Conservation (phyloP, 2,113 vertebrate species). For the Paracyprichromis sp. region DNA sequence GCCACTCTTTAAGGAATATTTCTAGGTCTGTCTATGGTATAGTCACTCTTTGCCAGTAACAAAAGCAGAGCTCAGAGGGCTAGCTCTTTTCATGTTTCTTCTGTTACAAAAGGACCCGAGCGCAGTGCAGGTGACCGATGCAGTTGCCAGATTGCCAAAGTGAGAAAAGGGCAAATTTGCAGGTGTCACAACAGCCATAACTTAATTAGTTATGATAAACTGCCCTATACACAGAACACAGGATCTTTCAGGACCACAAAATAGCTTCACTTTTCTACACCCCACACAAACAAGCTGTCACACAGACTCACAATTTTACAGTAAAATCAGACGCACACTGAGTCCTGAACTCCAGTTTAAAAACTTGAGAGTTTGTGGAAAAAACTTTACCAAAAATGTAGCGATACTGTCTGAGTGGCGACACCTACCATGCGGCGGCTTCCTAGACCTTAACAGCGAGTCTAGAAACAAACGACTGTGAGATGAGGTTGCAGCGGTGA, state of each 20-base stretch:
- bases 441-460: background rate
- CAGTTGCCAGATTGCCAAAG: background rate
- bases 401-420: background rate
- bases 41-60: background rate
- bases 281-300: background rate
- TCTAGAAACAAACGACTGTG: background rate
- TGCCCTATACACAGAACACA: no score
- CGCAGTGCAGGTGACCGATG: background rate
- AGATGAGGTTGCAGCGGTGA: background rate
- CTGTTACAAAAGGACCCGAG: background rate
- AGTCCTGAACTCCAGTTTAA: background rate
- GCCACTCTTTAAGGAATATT: slow-evolving; percentile 10
- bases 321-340: background rate
- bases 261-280: background rate
- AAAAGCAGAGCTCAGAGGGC: background rate
- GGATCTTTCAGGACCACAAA: background rate
- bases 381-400: background rate
- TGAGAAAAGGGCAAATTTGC: background rate
- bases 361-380: background rate
- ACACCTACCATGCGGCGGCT: background rate
- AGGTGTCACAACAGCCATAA: background rate
- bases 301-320: background rate
- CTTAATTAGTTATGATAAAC: background rate
- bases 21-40: slow-evolving; percentile 4
- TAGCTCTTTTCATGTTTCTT: background rate